Conservation (phyloP, 2,797 vertebrate species). For the Ceryle rudis region DNA sequence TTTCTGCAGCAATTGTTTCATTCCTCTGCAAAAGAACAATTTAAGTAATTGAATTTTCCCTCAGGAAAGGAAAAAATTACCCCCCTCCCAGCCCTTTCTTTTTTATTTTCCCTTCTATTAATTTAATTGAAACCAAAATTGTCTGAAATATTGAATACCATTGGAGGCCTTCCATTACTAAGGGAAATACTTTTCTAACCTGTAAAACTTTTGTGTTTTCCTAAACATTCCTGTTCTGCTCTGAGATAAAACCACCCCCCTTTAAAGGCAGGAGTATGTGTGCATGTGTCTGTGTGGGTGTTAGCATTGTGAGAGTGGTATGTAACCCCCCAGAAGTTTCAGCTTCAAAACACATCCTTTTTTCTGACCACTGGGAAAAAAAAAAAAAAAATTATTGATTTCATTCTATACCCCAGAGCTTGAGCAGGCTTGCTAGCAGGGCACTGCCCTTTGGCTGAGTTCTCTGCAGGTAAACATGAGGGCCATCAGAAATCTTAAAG, state of each 20-base stretch:
- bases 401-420: background rate
- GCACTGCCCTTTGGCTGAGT: background rate
- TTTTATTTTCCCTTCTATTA: conserved; percentile 42
- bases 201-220: background rate
- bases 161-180: background rate
- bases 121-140: conserved; percentile 58
- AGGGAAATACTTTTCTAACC: conserved; percentile 4
- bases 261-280: background rate
- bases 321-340: background rate
- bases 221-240: background rate
- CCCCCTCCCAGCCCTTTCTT: background rate
- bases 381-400: background rate
- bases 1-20: conserved; percentile 50
- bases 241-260: background rate
- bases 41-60: conserved; percentile 53
- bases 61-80: conserved; percentile 56
- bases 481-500: background rate
- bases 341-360: background rate
- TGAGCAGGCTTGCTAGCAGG: background rate
- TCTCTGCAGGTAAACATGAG: background rate
- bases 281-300: background rate
- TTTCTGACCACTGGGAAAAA: background rate
- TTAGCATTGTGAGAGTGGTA: background rate
- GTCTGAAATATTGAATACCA: conserved; percentile 43
- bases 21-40: conserved; percentile 48